Base-by-base conservation (phyloP, 2,888 invertebrate species). In the Campaea margaritaria region DNA sequence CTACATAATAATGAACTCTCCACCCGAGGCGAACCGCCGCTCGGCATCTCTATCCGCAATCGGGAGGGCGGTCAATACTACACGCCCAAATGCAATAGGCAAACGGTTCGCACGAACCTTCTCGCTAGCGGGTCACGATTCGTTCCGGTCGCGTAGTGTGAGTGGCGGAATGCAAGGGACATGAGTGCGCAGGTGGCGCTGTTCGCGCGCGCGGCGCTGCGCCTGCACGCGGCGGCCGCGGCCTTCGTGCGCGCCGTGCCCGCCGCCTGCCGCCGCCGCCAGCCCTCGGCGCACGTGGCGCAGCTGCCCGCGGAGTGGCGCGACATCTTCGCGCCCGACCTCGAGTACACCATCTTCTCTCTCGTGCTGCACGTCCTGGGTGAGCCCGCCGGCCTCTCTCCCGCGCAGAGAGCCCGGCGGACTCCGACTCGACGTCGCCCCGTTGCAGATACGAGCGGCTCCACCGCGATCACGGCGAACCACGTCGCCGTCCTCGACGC, bases 291-390 rank as follows among this genome's bases (percentile, higher is more conserved):
- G 39, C 83, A 87, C 69, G 82, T 88, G 51, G 81, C 76, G 54
- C 85, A 82, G 68, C 93, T 94, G 48, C 76, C 92, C 27, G 91
- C 93, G 52, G 97, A 97, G 87, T 97, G 97, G 97, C 85, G 88
- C 49, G 95, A 96, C 81, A 93, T 97, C 54, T 96, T 97, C 87
- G 93, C 94, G 60, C 94, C 94, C 51, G 95, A 95, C 69, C 86
- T 95, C 39, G 93, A 93, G 74, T 73, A 74, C 49, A 89, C 91
- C 64, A 72, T 95, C 13, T 80, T 94, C 44, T 83, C 89, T 44
- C 73, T 94, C 15, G 14, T 73, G 0, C 10, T 68, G 13, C 52
- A 64, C 4, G 64, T 83, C n/a, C 70, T 89, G 5, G 72, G 87
- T 87, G 36, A 70, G 78, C 10, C 1, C 31, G 5, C 31, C 1